Base-by-base conservation (phyloP, 2,888 invertebrate species). In the Blastobasis lacticolella region DNA sequence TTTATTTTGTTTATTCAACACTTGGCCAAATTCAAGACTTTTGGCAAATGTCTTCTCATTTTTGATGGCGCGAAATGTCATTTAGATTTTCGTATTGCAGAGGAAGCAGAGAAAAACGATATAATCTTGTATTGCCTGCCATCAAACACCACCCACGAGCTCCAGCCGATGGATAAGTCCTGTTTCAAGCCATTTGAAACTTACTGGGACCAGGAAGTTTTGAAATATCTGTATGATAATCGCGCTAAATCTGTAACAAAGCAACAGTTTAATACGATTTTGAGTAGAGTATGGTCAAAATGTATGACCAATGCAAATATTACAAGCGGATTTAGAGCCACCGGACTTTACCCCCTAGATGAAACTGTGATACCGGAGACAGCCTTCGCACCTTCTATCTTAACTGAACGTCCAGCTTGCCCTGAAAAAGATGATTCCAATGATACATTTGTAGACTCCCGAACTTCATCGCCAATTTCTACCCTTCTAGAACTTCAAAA, bases 151-250 rank as follows among this genome's bases (percentile, higher is more conserved):
- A 55, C 57, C 4, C 56, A 58, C 37, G 58, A 57, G 38, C 46
- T 57, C 7, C 57, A 59, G 40, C 59, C 59, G 10, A 37, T 59
- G n/a, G 57, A 59, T 45, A 59, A 59, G 49, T 47, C 10, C 23
- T 46, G 36, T 46, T 46, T 46, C 46, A 46, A 46, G 46, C 44
- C 37, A 49, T 49, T 43, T 36, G 37, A 49, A 44, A 49, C 49
- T 46, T 46, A 36, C 37, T 46, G 46, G 46, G 46, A 46, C 10
- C 46, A 46, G 36, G 46, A 46, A 46, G 46, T 37, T 9, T 46
- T 46, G 46, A 6, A 46, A 46, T 46, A 36, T 37, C 46, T 46
- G 46, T 46, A 46, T 45, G 45, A 45, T 8, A 45, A 45, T 45
- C 45, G 45, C 45, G 45, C 45, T 6, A 46, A 46, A 46, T 46